Base-by-base conservation (phyloP, 2,888 invertebrate species). In the Pterostichus madidus region DNA sequence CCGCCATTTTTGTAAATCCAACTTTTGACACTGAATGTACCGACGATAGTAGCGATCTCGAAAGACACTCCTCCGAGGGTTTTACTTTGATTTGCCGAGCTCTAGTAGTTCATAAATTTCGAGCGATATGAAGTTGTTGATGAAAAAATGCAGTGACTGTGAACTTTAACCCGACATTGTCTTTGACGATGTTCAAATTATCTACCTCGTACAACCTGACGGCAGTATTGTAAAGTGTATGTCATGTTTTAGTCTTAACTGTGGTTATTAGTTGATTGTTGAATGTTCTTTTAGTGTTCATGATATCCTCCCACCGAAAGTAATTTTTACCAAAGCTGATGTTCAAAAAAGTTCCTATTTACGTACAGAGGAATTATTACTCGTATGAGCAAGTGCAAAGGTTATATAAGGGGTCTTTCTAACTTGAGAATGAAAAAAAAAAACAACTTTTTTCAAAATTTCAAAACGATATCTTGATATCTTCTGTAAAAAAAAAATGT, bases 161-260 rank as follows among this genome's bases (percentile, higher is more conserved):
- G 35, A 46, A 17, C 24, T 59, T 17, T 24, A 73, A 49, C 44
- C 49, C 13, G 5, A 56, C 77, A 56, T 71, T 77, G 79, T 64
- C 13, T 15, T 52, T 44, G 17, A 80, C 73, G 13, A 68, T 80
- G 80, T 68, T 80, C 13, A 80, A 24, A 80, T 79, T 71, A 88
- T 87, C 89, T 89, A 89, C 89, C 89, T 89, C 89, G 87, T 87
- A 86, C 85, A 84, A 86, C 84, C 85, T 84, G 83, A 85, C 86
- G 61, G 24, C 83, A 83, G 83, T 83, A 83, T 83, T 83, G 75
- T 52, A 75, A 75, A 75, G 39, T 44, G 64, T 59, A 59, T 59
- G 64, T 64, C 59, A 31, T 17, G 32, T 75, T 75, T 52, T 52
- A 75, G 75, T 75, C 75, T 75, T 52, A 71, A 13, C 15, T 17